Percentiles rank a stretch among this genome's conserved stretches.
These are phyloP conservation scores for Sebastiscus albofasciatus DNA, from an alignment of 2,797 vertebrate species.

Conservation along the genomic window DNA sequence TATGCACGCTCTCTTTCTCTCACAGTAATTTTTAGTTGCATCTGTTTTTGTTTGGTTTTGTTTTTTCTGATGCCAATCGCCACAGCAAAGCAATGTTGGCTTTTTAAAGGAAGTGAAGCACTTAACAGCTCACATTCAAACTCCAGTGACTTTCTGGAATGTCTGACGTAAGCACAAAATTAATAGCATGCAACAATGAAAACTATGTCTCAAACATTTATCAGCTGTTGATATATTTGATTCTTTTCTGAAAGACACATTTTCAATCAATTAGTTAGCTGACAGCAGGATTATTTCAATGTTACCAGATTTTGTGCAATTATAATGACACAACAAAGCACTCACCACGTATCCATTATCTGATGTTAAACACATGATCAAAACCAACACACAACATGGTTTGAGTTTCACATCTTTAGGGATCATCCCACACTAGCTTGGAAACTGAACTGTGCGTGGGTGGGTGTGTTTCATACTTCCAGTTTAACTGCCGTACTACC, in stretches of 20 bases:
- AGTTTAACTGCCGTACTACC: slow-evolving; percentile 61
- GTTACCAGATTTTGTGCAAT: neutral
- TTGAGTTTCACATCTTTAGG: slow-evolving; percentile 64
- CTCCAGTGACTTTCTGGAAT: slow-evolving; percentile 33
- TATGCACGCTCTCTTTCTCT: neutral
- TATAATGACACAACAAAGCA: neutral
- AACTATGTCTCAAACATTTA: slow-evolving; percentile 11
- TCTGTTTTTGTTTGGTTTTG: slow-evolving; percentile 53
- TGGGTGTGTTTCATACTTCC: slow-evolving; percentile 59
- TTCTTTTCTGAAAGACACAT: neutral
- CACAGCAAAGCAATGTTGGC: slow-evolving; percentile 24
- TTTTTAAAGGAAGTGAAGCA: slow-evolving; percentile 27
- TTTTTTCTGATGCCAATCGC: slow-evolving; percentile 37
- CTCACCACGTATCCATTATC: slow-evolving; percentile 19
- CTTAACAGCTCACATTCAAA: slow-evolving; percentile 35
- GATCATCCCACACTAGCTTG: slow-evolving; percentile 64
- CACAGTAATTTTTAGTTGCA: slow-evolving; percentile 44
- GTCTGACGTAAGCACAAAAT: slow-evolving; percentile 34
- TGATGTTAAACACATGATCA: slow-evolving; percentile 56
- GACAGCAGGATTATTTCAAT: neutral
- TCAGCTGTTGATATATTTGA: slow-evolving; percentile 13
- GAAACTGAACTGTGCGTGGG: slow-evolving; percentile 62
- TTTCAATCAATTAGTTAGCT: neutral
- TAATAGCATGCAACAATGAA: slow-evolving; percentile 19
- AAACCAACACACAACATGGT: slow-evolving; percentile 41